A percentile compares a stretch with the other conserved stretches of the same genome.
Conservation (phyloP, 2,797 vertebrate genomes). For the Platyrinchus mystaceus region DNA sequence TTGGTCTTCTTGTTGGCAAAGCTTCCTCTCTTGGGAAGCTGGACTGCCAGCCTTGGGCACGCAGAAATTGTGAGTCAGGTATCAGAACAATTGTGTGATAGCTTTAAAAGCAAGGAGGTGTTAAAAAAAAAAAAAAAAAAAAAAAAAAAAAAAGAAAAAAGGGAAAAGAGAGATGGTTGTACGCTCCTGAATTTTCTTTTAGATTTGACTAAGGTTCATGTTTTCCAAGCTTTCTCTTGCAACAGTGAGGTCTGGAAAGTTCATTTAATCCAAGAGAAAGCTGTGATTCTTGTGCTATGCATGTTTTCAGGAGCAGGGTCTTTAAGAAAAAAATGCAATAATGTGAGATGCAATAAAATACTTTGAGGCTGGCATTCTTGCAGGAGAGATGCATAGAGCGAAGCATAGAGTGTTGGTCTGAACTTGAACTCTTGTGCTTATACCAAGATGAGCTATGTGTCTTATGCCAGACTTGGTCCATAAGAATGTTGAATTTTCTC, state of each 20-base stretch:
- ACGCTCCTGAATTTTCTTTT: neutral
- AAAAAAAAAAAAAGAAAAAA: accelerated
- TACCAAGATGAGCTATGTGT: neutral
- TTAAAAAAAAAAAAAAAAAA: neutral
- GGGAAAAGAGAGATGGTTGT: neutral
- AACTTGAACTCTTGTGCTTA: neutral
- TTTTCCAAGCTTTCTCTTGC: constrained; percentile 12
- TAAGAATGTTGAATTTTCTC: neutral
- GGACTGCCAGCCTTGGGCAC: neutral
- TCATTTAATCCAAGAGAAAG: constrained; percentile 24
- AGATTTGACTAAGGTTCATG: neutral
- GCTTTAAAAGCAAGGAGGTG: neutral
- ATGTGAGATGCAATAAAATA: neutral
- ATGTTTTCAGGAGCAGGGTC: neutral
- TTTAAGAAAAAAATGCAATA: neutral
- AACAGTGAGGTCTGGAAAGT: constrained; percentile 9
- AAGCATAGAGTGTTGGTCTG: neutral
- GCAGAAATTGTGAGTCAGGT: neutral
- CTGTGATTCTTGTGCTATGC: neutral
- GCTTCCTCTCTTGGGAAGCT: neutral
- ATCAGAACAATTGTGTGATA: neutral
- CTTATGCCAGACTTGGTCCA: neutral
- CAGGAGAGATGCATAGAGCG: neutral
- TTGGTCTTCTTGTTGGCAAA: neutral
- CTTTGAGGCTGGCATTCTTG: neutral